Base-by-base conservation (phyloP, 2,113 vertebrate species). In the Solea senegalensis region DNA sequence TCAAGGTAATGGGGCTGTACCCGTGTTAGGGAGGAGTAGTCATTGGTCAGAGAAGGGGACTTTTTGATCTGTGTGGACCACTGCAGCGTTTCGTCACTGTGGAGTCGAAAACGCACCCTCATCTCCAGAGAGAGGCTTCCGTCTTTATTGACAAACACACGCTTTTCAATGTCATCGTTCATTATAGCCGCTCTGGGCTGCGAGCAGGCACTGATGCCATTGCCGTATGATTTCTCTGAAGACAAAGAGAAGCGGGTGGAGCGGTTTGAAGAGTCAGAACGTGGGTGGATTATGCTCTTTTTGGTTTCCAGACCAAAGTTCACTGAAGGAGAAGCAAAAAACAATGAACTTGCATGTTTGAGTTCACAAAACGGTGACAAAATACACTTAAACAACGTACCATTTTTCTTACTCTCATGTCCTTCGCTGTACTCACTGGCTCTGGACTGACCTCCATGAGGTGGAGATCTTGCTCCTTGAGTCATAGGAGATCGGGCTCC, bases 51-150 rank as follows among this genome's bases (percentile, higher is more conserved):
- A 69, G 91, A 82, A 0, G 88, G 90, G 0, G 94, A 92, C 76
- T 92, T 93, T 46, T 91, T 92, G n/a, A 95, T 92, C 62, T 95
- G 92, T 0, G 94, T 96, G 13, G 96, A 95, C 95, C 95, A 95
- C 28, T 93, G 93, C 11, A 95, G 70, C 0, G 90, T 90, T 69
- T 98, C 95, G 0, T 96, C 91, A 0, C 92, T 94, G 0, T 93
- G 90, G 28, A 98, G 87, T 15, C 91, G 95, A 84, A 98, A 95
- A 5, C 95, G 95, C 1, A 98, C 95, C 64, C 90, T 96, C 96
- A 98, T 98, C 90, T 98, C 96, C 2, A 98, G 94, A 0, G 96
- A 96, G 6, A 98, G 86, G 83, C 96, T 97, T 27, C 97, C 96
- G 0, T 97, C 97, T 77, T 96, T 94, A 40, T 97, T 96, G 69